A percentile compares a stretch with the other conserved stretches of the same genome.
These are phyloP conservation scores for Semnopithecus entellus DNA, from an alignment of 2,113 vertebrate species.

Conservation along the genomic window DNA sequence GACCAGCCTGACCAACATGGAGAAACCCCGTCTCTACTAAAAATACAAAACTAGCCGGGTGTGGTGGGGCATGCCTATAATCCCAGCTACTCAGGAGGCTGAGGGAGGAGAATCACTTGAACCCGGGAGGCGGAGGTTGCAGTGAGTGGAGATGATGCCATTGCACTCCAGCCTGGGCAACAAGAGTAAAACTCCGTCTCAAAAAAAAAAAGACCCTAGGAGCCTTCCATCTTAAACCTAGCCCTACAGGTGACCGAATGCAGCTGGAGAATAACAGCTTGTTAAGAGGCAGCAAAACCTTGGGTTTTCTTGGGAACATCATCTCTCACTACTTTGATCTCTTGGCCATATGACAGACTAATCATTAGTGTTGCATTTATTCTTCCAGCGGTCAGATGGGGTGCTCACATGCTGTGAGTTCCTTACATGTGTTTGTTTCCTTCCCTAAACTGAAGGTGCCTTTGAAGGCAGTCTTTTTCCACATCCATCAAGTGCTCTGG, in stretches of 20 bases:
- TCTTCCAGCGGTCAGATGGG: background rate
- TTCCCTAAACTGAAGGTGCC: background rate
- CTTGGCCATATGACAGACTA: background rate
- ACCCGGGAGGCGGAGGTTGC: too few relatives aligned
- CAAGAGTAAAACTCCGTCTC: too few relatives aligned
- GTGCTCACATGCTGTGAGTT: background rate
- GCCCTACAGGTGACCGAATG: background rate
- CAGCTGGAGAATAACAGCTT: background rate
- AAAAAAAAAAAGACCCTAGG: background rate
- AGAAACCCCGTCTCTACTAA: too few relatives aligned
- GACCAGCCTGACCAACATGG: too few relatives aligned
- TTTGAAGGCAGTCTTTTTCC: background rate
- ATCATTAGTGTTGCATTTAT: background rate
- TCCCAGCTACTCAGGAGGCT: too few relatives aligned
- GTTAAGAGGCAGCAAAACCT: background rate
- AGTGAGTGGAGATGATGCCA: too few relatives aligned
- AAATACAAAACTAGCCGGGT: too few relatives aligned
- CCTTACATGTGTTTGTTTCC: background rate
- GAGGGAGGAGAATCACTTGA: too few relatives aligned
- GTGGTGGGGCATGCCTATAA: too few relatives aligned
- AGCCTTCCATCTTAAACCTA: background rate
- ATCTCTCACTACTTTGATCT: background rate
- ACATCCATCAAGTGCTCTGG: background rate
- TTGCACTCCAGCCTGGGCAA: too few relatives aligned
- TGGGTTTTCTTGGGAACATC: background rate